These are phyloP conservation scores for Melieria crassipennis DNA, from an alignment of 2,888 invertebrate species.

Conservation along the genomic window DNA sequence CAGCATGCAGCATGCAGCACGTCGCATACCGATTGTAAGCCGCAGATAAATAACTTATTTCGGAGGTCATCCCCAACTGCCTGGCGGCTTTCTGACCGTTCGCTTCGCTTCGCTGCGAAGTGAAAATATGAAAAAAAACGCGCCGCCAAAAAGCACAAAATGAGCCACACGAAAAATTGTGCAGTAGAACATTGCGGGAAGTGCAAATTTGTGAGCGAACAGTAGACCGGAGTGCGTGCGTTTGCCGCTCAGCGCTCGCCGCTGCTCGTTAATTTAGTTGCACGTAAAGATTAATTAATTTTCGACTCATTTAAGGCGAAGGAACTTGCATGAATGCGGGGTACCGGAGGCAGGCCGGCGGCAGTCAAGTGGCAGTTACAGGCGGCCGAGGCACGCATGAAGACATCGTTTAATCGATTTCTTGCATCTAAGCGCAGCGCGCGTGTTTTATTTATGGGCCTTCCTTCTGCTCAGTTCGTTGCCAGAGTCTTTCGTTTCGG, in stretches of 20 bases:
- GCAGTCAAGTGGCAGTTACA: not conserved
- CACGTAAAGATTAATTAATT: slow-evolving; percentile 49
- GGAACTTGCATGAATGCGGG: not conserved
- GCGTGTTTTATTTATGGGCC: not conserved
- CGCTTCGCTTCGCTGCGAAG: not conserved
- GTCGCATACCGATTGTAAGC: slow-evolving; percentile 44
- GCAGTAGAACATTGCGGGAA: slow-evolving; percentile 19
- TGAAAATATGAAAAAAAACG: not conserved
- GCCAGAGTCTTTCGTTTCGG: too few species aligned
- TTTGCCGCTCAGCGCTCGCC: not conserved
- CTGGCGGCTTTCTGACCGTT: slow-evolving; percentile 6
- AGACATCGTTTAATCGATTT: slow-evolving; percentile 39
- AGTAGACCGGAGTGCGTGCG: not conserved
- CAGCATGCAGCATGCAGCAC: slow-evolving; percentile 23
- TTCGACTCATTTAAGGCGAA: slow-evolving; percentile 43
- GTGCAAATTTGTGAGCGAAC: slow-evolving; percentile 27
- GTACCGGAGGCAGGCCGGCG: too few species aligned
- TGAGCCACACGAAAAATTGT: not conserved
- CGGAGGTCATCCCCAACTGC: slow-evolving; percentile 43
- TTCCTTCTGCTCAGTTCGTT: too few species aligned
- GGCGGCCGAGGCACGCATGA: slow-evolving; percentile 23
- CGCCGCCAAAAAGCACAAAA: not conserved
- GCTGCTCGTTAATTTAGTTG: slow-evolving; percentile 45
- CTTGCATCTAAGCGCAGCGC: slow-evolving; percentile 33
- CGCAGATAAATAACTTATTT: slow-evolving; percentile 47